Evolutionary conservation across 1,140 invertebrate species (phyloP).

Genomic region (Brachionus sp.): DNA sequence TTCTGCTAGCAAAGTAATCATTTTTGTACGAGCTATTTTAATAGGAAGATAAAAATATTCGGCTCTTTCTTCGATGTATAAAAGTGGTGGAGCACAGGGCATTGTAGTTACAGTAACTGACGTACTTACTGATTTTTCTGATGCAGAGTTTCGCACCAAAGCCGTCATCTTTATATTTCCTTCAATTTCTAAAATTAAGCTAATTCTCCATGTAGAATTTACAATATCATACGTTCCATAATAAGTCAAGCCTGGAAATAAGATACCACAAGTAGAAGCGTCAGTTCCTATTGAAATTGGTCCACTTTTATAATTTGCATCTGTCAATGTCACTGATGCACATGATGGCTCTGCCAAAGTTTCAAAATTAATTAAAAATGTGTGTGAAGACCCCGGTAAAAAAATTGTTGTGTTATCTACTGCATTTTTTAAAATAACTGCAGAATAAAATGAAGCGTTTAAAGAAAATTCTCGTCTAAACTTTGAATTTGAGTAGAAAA

Average conservation of each 20-base stretch:
- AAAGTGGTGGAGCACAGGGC: background rate
- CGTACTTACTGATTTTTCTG: background rate
- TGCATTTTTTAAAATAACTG: background rate
- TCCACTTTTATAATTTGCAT: background rate
- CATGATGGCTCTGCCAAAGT: constrained; percentile 18
- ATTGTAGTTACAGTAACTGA: background rate
- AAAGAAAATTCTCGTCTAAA: background rate
- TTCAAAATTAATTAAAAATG: constrained; percentile 16
- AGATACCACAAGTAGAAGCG: background rate
- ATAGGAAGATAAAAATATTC: constrained; percentile 7
- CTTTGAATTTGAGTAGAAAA: background rate
- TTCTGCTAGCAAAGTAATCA: background rate
- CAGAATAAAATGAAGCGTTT: background rate
- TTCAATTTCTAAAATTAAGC: background rate
- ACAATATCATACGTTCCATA: background rate
- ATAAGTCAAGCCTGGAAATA: background rate
- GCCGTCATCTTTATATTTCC: constrained; percentile 1
- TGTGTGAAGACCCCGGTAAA: background rate
- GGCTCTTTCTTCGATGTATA: background rate
- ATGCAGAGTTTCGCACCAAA: background rate
- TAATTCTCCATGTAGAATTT: background rate
- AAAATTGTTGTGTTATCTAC: background rate
- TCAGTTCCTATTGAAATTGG: background rate
- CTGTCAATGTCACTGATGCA: background rate
- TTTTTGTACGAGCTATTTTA: background rate